Percentiles rank a stretch among this genome's conserved stretches.
Evolutionary conservation across 2,888 invertebrate genomes (phyloP).

Genomic region (Eremobia ochroleuca): DNA sequence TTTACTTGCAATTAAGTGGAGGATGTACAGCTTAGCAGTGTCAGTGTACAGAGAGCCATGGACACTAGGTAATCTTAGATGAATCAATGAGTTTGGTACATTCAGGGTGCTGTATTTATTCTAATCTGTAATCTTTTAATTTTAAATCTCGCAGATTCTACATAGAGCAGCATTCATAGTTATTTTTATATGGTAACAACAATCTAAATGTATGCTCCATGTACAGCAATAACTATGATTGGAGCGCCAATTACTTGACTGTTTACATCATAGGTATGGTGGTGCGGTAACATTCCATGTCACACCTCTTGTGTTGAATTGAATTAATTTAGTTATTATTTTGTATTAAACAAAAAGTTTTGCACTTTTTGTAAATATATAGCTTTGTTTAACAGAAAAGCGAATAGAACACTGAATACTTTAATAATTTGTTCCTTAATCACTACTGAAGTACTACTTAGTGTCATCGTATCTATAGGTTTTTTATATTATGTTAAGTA

Average conservation of each 20-base stretch:
- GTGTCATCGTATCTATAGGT: no score
- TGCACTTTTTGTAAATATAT: background rate
- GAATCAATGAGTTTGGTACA: background rate
- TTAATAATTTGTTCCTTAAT: no score
- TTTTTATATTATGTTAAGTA: no score
- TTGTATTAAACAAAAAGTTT: background rate
- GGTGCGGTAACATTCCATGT: conserved; percentile 15
- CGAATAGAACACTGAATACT: no score
- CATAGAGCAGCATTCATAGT: background rate
- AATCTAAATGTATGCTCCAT: conserved; percentile 16
- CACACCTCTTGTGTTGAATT: background rate
- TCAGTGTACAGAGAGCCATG: background rate
- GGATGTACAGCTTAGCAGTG: background rate
- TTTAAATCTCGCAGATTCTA: background rate
- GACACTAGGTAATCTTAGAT: background rate
- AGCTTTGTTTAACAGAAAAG: no score
- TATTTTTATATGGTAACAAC: background rate
- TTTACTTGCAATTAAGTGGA: background rate
- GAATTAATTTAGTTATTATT: background rate
- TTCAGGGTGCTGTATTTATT: background rate
- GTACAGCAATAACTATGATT: conserved; percentile 34
- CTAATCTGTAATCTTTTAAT: background rate
- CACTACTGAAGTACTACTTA: no score
- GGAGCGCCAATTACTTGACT: conserved; percentile 20
- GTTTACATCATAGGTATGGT: conserved; percentile 17